Evolutionary conservation across 2,888 invertebrate species (phyloP).

Genomic region (Diarsia mendica): DNA sequence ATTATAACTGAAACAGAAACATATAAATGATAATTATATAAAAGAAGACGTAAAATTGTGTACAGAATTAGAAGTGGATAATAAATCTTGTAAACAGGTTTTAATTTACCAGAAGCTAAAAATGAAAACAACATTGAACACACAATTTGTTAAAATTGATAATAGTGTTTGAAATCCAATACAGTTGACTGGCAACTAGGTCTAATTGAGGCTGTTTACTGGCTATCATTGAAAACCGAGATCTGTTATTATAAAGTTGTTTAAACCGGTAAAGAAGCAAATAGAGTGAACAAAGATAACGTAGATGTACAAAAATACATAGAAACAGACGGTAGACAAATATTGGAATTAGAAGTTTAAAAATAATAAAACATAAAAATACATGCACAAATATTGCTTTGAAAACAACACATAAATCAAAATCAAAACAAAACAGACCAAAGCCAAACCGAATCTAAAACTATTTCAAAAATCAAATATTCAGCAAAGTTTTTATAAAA

Average conservation of each 20-base stretch:
- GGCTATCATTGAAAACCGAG: conserved; percentile 6
- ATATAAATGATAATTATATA: not conserved
- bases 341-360: not conserved
- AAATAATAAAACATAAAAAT: not conserved
- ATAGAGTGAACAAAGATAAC: not conserved
- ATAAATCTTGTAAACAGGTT: too few species aligned
- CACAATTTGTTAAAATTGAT: conserved; percentile 1
- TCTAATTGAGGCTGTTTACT: conserved; percentile 19
- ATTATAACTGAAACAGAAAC: not conserved
- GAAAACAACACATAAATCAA: conserved; percentile 18
- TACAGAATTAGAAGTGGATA: not conserved
- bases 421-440: conserved; percentile 22
- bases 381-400: not conserved
- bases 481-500: conserved; percentile 46
- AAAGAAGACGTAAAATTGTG: not conserved
- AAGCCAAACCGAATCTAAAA: conserved; percentile 28
- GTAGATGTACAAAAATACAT: not conserved
- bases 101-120: not conserved
- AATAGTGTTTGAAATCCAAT: conserved; percentile 32
- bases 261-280: not conserved
- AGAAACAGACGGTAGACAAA: not conserved
- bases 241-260: conserved; percentile 6
- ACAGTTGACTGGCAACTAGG: conserved; percentile 28
- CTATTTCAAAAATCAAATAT: conserved; percentile 41
- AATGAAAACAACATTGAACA: not conserved